Conservation (phyloP, 64 coral and sea anemone genomes). For the Montipora efflorescens region DNA sequence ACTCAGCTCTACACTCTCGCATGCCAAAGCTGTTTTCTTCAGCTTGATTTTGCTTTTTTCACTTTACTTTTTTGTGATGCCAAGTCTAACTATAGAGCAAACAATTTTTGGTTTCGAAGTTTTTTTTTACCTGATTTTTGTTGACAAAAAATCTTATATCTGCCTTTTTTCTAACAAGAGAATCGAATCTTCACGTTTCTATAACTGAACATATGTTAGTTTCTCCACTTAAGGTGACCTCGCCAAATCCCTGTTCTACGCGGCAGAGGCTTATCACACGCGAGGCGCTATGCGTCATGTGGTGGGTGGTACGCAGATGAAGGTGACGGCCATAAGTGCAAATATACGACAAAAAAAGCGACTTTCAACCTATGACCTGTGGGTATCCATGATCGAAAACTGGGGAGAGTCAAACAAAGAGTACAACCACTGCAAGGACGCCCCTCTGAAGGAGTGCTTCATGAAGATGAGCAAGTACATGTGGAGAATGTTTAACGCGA, state of each 20-base stretch:
- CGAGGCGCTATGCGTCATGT: slow-evolving; percentile 21
- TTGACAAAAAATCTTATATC: no score
- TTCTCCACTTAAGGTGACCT: neutral
- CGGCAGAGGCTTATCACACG: slow-evolving; percentile 27
- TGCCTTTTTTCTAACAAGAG: no score
- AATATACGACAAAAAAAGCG: no score
- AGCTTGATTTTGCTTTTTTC: no score
- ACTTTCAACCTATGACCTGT: slow-evolving; percentile 41
- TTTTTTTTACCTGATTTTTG: no score
- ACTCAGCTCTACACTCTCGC: no score
- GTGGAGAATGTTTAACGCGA: slow-evolving; percentile 70
- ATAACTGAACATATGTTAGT: no score
- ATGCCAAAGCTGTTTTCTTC: no score
- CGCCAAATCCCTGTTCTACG: slow-evolving; percentile 28
- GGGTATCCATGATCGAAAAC: slow-evolving; percentile 70
- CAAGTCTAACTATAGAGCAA: no score
- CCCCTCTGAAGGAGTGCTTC: slow-evolving; percentile 46
- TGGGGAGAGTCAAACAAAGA: slow-evolving; percentile 60
- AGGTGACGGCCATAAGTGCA: neutral
- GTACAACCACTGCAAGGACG: slow-evolving; percentile 30
- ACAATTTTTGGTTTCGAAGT: no score
- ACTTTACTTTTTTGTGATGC: no score
- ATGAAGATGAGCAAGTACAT: slow-evolving; percentile 83
- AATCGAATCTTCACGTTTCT: no score
- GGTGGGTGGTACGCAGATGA: slow-evolving; percentile 68